Evolutionary conservation across 2,888 invertebrate genomes (phyloP), one percentile per base, ranked within the genome.

Genomic region (Monoplex corrugatus): DNA sequence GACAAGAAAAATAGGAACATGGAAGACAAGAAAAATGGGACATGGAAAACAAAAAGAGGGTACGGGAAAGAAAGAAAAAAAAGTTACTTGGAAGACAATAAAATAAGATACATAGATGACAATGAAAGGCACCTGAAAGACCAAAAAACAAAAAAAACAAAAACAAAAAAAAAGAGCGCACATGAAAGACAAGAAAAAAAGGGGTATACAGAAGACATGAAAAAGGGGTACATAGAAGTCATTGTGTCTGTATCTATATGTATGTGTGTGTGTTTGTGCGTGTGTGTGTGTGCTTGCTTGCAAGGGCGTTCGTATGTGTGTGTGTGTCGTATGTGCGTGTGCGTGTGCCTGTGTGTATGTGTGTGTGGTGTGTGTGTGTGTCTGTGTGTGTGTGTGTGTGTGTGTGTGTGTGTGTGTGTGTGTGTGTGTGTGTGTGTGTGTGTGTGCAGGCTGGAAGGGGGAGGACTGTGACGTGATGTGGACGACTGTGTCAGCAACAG

Each of bases 381-480:
- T 35, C 13, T 6, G 5, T 38, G 72, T 57, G 10, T 57, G 57
- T 57, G 3, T 57, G 10, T 57, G 57, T 57, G 57, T 28, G 57
- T 57, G 57, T 28, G 57, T 57, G 3, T 2, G 57, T 57, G 2
- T 10, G 57, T 57, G 3, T 28, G 57, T 5, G 57, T 72, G 32
- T 38, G 38, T 75, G 75, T 38, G 75, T 75, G 38, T 8, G 35
- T 75, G 16, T 75, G 35, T 75, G 35, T 86, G 13, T 68, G 63
- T 44, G 72, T 75, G 43, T 87, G 35, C 82, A 88, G 88, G 88
- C 10, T 88, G 88, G 88, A 72, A 83, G 6, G 88, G 88, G 13
- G n/a, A 68, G 43, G 16, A 83, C 43, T 88, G 88, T 68, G 88
- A 88, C 83, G 44, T 83, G 68, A 88, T 23, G 68, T 68, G 32